Percentiles rank a stretch among this genome's conserved stretches.
Evolutionary conservation across 2,113 vertebrate genomes (phyloP).

Genomic region (Cyprinus carpio): DNA sequence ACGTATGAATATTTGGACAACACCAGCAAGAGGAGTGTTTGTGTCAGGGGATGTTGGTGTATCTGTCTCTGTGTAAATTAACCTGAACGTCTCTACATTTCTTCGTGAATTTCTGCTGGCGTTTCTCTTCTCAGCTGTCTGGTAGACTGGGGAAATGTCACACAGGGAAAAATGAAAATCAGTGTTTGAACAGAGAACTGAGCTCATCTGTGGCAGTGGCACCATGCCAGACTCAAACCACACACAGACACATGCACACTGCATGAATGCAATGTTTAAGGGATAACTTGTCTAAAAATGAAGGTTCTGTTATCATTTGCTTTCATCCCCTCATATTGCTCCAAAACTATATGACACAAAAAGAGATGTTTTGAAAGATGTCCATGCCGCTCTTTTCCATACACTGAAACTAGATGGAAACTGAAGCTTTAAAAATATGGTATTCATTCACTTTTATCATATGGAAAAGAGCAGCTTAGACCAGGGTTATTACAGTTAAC

Average conservation of each 20-base stretch:
- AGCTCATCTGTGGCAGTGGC: conserved; percentile 76
- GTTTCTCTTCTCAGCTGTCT: conserved; percentile 57
- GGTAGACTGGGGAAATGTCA: conserved; percentile 53
- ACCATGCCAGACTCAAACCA: conserved; percentile 60
- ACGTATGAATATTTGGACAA: neutral
- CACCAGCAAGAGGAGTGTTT: neutral
- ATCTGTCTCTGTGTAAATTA: conserved; percentile 17
- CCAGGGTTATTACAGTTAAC: too few relatives aligned
- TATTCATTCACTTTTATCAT: neutral
- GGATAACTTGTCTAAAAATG: neutral
- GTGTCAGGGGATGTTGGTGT: neutral
- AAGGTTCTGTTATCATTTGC: neutral
- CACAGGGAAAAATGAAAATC: conserved; percentile 68
- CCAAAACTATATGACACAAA: neutral
- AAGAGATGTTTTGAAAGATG: neutral
- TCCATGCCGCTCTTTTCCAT: neutral
- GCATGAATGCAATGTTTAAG: neutral
- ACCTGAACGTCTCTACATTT: conserved; percentile 44
- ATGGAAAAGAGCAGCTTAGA: neutral
- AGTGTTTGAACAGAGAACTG: conserved; percentile 83
- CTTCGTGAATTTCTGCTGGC: conserved; percentile 23
- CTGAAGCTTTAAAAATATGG: neutral
- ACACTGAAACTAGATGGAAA: neutral
- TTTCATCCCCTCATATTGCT: neutral
- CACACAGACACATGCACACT: conserved; percentile 17